Conservation (phyloP, 2,113 vertebrate genomes). For the Setophaga coronata region DNA sequence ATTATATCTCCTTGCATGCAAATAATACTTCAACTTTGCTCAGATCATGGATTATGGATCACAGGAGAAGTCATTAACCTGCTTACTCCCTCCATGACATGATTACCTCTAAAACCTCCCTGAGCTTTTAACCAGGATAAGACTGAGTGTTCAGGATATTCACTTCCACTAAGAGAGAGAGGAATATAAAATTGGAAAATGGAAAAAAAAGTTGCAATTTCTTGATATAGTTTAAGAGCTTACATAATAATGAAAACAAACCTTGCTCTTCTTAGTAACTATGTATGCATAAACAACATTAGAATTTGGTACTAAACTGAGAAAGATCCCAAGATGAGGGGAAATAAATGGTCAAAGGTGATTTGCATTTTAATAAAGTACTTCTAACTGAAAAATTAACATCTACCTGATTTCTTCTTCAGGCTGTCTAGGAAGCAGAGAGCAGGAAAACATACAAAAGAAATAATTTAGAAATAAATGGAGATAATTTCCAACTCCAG, state of each 20-base stretch:
- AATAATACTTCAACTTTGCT: neutral
- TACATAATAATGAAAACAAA: neutral
- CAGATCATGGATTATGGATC: neutral
- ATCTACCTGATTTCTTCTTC: neutral
- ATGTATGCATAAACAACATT: neutral
- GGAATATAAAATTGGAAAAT: neutral
- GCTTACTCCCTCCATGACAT: neutral
- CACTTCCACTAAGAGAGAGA: neutral
- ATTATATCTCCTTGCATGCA: neutral
- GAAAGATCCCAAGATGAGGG: neutral
- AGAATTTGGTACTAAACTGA: neutral
- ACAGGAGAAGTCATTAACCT: neutral
- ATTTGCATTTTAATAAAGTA: neutral
- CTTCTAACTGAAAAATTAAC: neutral
- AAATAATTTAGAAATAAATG: neutral
- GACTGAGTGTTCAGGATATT: neutral
- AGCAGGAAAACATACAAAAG: neutral
- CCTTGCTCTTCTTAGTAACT: neutral
- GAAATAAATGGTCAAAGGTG: neutral
- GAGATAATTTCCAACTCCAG: neutral
- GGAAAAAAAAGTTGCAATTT: neutral
- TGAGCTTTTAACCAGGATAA: neutral
- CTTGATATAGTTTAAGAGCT: neutral
- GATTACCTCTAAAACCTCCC: neutral
- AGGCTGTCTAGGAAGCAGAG: neutral